A percentile compares a stretch with the other conserved stretches of the same genome.
Evolutionary conservation across 2,113 vertebrate genomes (phyloP).

Genomic region (Papio anubis): DNA sequence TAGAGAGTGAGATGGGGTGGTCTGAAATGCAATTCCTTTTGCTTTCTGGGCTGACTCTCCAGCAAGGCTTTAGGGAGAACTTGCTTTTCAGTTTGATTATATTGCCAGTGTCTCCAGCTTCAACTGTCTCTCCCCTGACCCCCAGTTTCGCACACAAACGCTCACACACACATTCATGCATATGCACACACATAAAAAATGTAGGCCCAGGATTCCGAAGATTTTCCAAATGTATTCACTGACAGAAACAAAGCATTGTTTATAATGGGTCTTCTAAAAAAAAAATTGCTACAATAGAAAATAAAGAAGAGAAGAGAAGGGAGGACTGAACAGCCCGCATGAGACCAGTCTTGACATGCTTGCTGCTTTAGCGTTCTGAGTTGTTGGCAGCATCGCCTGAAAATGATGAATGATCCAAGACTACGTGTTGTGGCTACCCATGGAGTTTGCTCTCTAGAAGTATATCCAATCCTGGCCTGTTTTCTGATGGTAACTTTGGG

Average conservation of each 20-base stretch:
- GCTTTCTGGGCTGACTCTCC: background rate
- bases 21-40: background rate
- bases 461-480: background rate
- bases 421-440: background rate
- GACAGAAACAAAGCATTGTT: background rate
- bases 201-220: background rate
- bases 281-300: background rate
- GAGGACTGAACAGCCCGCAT: background rate
- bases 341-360: background rate
- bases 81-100: background rate
- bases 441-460: constrained; percentile 46
- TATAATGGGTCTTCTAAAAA: background rate
- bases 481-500: background rate
- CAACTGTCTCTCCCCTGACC: background rate
- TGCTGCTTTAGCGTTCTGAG: background rate
- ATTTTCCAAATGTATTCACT: background rate
- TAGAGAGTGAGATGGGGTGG: background rate
- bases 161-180: background rate
- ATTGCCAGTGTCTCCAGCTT: background rate
- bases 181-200: background rate
- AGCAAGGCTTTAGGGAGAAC: background rate
- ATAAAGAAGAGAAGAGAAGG: background rate
- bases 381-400: constrained; percentile 5
- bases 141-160: background rate
- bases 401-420: background rate